phyloP scores from a whole-genome alignment of 2,888 invertebrate genomes.

The Macropis europaea region DNA sequence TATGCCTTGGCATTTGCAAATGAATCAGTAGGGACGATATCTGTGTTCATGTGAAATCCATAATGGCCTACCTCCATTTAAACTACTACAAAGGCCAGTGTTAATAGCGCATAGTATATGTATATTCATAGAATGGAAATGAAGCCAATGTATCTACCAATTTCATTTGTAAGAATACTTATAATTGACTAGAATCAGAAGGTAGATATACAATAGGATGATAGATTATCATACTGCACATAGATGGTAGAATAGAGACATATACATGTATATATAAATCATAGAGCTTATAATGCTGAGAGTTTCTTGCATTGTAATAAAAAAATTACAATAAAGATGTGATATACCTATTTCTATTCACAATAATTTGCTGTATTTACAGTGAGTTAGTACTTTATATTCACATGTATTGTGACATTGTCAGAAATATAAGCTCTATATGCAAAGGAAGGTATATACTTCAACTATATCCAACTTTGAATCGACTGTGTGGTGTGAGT shows the following conservation, averaged over 20 bases:
- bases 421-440: conserved; percentile 57
- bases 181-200: conserved; percentile 39
- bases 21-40: conserved; percentile 30
- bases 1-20: conserved; percentile 32
- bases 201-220: conserved; percentile 41
- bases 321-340: not conserved
- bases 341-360: not conserved
- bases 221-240: conserved; percentile 49
- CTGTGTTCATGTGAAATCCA: conserved; percentile 36
- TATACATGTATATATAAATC: not conserved
- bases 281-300: conserved; percentile 58
- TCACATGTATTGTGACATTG: not conserved
- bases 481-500: conserved; percentile 43
- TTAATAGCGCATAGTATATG: conserved; percentile 54
- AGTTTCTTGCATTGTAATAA: not conserved
- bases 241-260: conserved; percentile 45
- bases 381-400: not conserved
- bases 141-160: conserved; percentile 45
- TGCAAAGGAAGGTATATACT: conserved; percentile 37
- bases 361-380: conserved; percentile 21
- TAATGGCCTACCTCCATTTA: conserved; percentile 57
- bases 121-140: conserved; percentile 41
- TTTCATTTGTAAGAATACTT: conserved; percentile 44
- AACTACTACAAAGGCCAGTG: conserved; percentile 76
- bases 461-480: conserved; percentile 31